Conservation (phyloP, 2,797 vertebrate species). For the Potorous gilbertii region DNA sequence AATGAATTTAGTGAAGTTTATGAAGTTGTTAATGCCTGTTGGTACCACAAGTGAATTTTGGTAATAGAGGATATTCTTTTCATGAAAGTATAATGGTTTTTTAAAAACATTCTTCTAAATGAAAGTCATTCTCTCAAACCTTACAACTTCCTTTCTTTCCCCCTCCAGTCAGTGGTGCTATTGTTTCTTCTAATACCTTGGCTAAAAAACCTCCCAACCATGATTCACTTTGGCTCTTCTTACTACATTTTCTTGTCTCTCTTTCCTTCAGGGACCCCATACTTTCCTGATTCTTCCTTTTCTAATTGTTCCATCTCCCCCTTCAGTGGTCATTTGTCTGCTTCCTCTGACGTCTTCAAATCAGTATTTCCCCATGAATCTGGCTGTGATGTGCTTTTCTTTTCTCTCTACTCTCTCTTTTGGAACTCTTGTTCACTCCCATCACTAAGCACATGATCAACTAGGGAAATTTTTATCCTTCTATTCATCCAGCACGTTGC, state of each 20-base stretch:
- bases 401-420: neutral
- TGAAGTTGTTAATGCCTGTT: neutral
- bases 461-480: neutral
- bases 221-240: neutral
- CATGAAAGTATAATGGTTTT: neutral
- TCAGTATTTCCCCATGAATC: slow-evolving; percentile 3
- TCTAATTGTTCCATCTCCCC: neutral
- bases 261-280: slow-evolving; percentile 1
- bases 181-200: neutral
- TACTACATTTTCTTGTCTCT: neutral
- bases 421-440: neutral
- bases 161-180: neutral
- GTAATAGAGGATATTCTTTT: neutral
- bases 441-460: neutral
- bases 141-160: neutral
- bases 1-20: neutral
- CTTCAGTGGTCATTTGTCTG: neutral
- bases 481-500: neutral
- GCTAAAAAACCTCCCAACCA: neutral
- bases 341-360: slow-evolving; percentile 11
- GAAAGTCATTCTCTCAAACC: neutral
- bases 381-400: neutral
- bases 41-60: neutral
- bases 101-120: neutral
- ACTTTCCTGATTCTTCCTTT: neutral